Base-by-base conservation (phyloP, 1,140 invertebrate genomes). In the Lepeophtheirus salmonis region DNA sequence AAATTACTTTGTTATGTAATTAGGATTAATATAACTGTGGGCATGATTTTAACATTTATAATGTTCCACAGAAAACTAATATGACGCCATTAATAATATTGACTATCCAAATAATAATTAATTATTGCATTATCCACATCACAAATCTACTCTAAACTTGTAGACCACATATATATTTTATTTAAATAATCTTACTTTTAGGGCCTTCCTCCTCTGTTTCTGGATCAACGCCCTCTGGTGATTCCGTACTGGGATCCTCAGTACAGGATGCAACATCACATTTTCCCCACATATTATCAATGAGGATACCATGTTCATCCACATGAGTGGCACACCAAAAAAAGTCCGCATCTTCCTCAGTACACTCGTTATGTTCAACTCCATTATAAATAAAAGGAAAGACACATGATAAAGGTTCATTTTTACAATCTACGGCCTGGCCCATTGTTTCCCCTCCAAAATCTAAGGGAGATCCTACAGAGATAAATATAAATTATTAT, bases 371-470 rank as follows among this genome's bases (percentile, higher is more conserved):
- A 17, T 21, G 21, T 20, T 20, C 20, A 23, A 21, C 16, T 14
- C 22, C 52, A 24, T 54, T 50, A 20, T 54, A 54, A 14, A 24
- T 23, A 24, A 54, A 54, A 13, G 52, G 52, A 24, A 54, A 54
- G 52, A 54, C 52, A 20, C 52, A 54, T 18, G 20, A 14, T 20
- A 54, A n/a, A 2, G 52, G 18, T 24, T 54, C 23, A 20, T 54
- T 54, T 20, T 20, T 23, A 20, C 52, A 54, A 20, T 14, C n/a
- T n/a, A n/a, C n/a, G 2, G 52, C 52, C 18, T 20, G 52, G 21
- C 3, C n/a, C 18, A 21, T 21, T n/a, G 52, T 24, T 2, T 20
- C 18, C 20, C 23, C 52, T 14, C 52, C 23, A 24, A 54, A 54
- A 20, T 54, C 23, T 20, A 54, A 17, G 2, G 52, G 52, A 54